phyloP scores from a whole-genome alignment of 2,888 invertebrate genomes.

The Ectropis crepuscularia region DNA sequence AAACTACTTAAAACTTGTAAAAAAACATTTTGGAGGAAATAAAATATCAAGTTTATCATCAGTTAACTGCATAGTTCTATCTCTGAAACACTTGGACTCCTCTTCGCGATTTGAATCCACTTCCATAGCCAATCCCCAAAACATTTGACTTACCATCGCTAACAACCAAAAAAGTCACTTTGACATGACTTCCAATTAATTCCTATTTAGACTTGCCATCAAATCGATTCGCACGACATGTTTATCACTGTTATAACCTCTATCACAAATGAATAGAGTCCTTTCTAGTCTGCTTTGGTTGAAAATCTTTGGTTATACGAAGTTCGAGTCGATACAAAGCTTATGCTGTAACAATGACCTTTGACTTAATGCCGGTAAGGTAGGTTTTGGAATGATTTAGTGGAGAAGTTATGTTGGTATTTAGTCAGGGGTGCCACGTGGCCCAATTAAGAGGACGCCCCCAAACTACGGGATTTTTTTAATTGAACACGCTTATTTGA shows the following conservation, averaged over 20 bases:
- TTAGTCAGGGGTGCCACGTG: constrained; percentile 68
- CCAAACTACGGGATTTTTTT: constrained; percentile 66
- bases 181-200: constrained; percentile 63
- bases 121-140: constrained; percentile 20
- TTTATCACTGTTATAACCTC: constrained; percentile 27
- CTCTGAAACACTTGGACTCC: too few relatives aligned
- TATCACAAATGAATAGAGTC: constrained; percentile 42
- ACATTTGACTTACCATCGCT: constrained; percentile 38
- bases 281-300: constrained; percentile 12
- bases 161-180: constrained; percentile 55
- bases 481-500: constrained; percentile 80
- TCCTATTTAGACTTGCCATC: constrained; percentile 65
- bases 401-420: constrained; percentile 28
- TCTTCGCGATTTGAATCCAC: constrained; percentile 9
- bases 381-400: constrained; percentile 36
- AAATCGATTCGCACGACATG: constrained; percentile 51
- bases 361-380: constrained; percentile 31
- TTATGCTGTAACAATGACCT: constrained; percentile 25
- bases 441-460: constrained; percentile 68
- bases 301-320: constrained; percentile 4
- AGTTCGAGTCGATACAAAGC: constrained; percentile 34
- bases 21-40: too few relatives aligned
- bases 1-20: too few relatives aligned
- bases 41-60: too few relatives aligned
- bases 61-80: too few relatives aligned